Evolutionary conservation across 2,797 vertebrate genomes (phyloP), one percentile per base, ranked within the genome.

Genomic region (Lophius americanus): DNA sequence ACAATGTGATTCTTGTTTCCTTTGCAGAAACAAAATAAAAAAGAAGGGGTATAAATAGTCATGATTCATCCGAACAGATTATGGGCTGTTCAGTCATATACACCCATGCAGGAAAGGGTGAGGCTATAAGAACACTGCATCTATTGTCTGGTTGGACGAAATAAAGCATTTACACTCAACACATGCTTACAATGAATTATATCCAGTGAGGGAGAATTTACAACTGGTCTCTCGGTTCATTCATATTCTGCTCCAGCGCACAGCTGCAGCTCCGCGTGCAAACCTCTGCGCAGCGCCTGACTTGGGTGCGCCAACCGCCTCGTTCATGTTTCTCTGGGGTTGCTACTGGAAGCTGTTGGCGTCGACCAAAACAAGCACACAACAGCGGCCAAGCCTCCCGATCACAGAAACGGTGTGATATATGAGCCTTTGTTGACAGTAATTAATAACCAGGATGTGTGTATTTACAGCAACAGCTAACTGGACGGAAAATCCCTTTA

Each of bases 261-360:
- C 46, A 66, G 23, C 66, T 48, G 80, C 84, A 60, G 73, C 66
- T 81, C 76, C 14, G 70, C 33, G 79, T 66, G 73, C 72, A 76
- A 60, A 70, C 66, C 79, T 8, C 82, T 73, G 87, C 83, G 65
- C 83, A 58, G 79, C 78, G 78, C 62, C 76, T 69, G 78, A 63
- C 80, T 68, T 81, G 91, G 89, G 90, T 88, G 90, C 90, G 91
- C 68, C 89, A 86, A 76, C 70, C 72, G 86, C 73, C 83, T 89
- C 87, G 78, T 85, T 76, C 83, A 80, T 75, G 77, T 43, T 73
- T 90, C 87, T 87, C 82, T 32, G 52, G 70, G 44, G 63, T 38
- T 49, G 62, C 9, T 9, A 14, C 52, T 56, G 53, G 46, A 64
- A 73, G 73, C 69, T 61, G 14, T 8, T 49, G 64, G 70, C 72